phyloP scores from a whole-genome alignment of 2,113 vertebrate genomes.

The Colaptes auratus region DNA sequence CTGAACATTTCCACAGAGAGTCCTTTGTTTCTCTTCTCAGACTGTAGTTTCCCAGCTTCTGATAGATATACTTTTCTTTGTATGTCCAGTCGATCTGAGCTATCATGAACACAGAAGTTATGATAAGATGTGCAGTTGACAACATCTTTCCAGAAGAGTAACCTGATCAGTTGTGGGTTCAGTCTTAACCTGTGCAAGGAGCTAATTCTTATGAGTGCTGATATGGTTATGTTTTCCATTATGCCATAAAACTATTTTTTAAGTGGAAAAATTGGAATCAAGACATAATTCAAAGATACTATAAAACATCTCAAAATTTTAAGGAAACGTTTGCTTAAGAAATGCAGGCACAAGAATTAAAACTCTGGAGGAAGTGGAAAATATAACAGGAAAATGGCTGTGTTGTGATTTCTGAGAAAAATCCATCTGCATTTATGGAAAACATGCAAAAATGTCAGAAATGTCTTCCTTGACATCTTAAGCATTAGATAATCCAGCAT shows the following conservation, averaged over 20 bases:
- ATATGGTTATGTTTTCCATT: neutral
- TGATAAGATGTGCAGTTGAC: neutral
- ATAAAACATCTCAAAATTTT: neutral
- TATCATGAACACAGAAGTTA: neutral
- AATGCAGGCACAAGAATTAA: neutral
- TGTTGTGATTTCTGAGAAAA: neutral
- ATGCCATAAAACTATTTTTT: neutral
- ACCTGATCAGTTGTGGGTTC: neutral
- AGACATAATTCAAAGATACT: neutral
- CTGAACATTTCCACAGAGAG: neutral
- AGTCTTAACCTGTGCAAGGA: neutral
- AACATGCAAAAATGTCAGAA: neutral
- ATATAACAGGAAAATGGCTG: neutral
- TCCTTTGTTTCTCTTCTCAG: neutral
- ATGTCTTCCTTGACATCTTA: neutral
- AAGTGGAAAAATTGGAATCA: neutral
- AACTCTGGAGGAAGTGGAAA: neutral
- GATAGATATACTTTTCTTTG: neutral
- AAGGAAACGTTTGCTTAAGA: neutral
- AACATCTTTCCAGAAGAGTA: neutral
- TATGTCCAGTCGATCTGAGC: neutral
- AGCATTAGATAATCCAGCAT: neutral
- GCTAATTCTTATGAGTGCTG: neutral
- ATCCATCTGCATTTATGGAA: neutral
- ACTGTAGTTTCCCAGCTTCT: neutral